A percentile compares a stretch with the other conserved stretches of the same genome.
Conservation (phyloP, 2,888 invertebrate genomes). For the Pachydiplax longipennis region DNA sequence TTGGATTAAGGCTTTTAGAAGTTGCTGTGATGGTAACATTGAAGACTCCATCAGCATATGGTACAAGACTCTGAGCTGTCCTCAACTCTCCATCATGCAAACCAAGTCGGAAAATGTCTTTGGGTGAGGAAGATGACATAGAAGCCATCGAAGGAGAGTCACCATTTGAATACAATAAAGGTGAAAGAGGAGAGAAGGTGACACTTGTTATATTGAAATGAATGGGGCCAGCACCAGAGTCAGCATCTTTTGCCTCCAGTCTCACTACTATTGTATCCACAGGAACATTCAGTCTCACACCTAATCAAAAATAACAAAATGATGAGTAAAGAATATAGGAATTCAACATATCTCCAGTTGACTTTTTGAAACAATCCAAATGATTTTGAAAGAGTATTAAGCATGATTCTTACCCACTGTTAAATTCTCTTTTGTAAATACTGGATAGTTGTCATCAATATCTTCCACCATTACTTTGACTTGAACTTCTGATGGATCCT, state of each 20-base stretch:
- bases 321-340: neutral
- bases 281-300: conserved; percentile 77
- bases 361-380: neutral
- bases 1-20: neutral
- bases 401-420: conserved; percentile 64
- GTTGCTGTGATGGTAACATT: conserved; percentile 56
- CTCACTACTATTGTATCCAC: conserved; percentile 74
- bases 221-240: conserved; percentile 72
- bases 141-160: conserved; percentile 60
- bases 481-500: conserved; percentile 75
- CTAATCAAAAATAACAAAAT: conserved; percentile 50
- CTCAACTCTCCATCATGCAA: conserved; percentile 75
- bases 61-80: conserved; percentile 71
- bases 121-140: conserved; percentile 23
- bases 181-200: conserved; percentile 63
- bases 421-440: conserved; percentile 69
- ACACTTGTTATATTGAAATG: conserved; percentile 69
- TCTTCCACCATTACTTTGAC: conserved; percentile 71
- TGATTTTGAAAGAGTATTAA: neutral
- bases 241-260: conserved; percentile 72
- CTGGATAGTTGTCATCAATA: conserved; percentile 77
- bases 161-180: neutral
- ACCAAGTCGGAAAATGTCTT: conserved; percentile 68
- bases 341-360: neutral
- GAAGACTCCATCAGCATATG: conserved; percentile 73